Evolutionary conservation across 2,113 vertebrate species (phyloP).

Genomic region (Sisor rabdophorus): DNA sequence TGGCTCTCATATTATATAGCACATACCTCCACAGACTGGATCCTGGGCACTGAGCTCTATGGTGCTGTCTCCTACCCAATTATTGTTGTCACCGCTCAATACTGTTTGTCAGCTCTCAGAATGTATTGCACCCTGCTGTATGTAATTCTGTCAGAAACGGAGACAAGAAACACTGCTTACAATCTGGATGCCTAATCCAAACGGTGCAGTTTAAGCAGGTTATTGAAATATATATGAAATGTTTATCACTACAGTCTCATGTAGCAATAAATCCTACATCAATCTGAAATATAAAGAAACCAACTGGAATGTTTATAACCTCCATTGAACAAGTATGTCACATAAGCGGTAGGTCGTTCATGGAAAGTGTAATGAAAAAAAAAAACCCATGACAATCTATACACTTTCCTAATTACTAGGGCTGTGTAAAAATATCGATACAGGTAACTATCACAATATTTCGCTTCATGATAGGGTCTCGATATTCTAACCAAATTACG

Average conservation of each 20-base stretch:
- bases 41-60: background rate
- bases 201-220: background rate
- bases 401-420: no score
- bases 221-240: background rate
- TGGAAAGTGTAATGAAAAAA: no score
- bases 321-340: background rate
- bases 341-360: background rate
- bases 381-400: background rate
- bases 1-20: background rate
- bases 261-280: background rate
- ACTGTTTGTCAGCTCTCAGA: conserved; percentile 8
- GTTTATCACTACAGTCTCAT: background rate
- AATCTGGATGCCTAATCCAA: background rate
- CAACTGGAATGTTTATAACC: no score
- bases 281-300: background rate
- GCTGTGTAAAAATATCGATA: no score
- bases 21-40: background rate
- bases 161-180: background rate
- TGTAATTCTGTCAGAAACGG: background rate
- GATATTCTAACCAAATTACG: no score
- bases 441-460: no score
- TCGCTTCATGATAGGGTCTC: no score
- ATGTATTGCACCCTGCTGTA: background rate
- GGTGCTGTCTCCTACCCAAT: background rate
- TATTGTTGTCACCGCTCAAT: conserved; percentile 24